Conservation (phyloP, 2,797 vertebrate genomes). For the Coregonus suidteri region DNA sequence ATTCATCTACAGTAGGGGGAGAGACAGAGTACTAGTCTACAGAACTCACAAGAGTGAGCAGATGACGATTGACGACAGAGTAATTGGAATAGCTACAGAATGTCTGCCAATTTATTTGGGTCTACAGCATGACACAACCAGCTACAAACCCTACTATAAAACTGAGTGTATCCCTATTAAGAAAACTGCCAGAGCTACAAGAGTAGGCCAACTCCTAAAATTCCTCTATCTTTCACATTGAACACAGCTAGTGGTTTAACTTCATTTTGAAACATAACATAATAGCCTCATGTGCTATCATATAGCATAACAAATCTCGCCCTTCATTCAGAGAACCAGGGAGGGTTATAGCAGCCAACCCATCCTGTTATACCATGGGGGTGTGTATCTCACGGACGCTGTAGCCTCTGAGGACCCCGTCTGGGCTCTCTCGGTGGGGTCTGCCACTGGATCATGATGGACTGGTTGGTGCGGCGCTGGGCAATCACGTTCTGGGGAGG, state of each 20-base stretch:
- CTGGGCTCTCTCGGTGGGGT: conserved; percentile 92
- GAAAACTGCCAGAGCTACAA: not conserved
- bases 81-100: not conserved
- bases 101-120: not conserved
- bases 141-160: not conserved
- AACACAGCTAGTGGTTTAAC: not conserved
- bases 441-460: conserved; percentile 99
- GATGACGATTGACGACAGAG: not conserved
- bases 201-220: not conserved
- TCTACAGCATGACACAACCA: not conserved
- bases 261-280: no score
- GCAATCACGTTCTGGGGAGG: conserved; percentile 94
- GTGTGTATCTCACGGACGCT: conserved; percentile 78
- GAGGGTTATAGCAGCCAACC: not conserved
- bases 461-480: conserved; percentile 94
- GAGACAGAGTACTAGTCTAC: conserved; percentile 66
- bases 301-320: no score
- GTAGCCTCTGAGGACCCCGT: conserved; percentile 91
- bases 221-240: not conserved
- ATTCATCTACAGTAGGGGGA: conserved; percentile 57
- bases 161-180: not conserved
- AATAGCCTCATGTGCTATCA: no score
- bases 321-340: not conserved
- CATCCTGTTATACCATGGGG: not conserved
- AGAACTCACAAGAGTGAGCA: not conserved